phyloP scores from a whole-genome alignment of 2,113 vertebrate species.

The Rhagologus leucostigma region DNA sequence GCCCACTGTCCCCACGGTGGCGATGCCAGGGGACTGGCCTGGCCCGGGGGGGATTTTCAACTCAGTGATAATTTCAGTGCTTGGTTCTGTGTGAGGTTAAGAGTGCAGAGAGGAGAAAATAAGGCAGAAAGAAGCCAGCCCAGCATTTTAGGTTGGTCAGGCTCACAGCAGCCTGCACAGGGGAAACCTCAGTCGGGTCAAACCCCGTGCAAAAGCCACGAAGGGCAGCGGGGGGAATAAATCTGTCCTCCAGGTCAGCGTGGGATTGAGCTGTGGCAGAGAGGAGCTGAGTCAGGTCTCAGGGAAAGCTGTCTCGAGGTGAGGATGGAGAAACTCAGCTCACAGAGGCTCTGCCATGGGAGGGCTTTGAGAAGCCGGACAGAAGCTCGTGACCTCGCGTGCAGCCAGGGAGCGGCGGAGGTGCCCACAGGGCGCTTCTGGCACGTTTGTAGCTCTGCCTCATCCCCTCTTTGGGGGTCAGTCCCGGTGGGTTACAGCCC shows the following conservation, averaged over 20 bases:
- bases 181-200: neutral
- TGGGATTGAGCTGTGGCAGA: neutral
- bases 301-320: neutral
- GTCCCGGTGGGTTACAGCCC: neutral
- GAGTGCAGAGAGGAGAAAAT: neutral
- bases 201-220: neutral
- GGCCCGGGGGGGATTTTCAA: neutral
- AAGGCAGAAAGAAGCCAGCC: neutral
- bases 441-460: accelerated
- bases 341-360: accelerated
- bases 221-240: neutral
- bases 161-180: neutral
- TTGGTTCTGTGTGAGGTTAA: neutral
- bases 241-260: accelerated
- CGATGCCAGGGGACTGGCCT: neutral
- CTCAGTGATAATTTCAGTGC: neutral
- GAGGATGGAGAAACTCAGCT: neutral
- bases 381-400: accelerated
- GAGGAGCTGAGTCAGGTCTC: neutral
- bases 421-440: neutral
- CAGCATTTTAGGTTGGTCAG: accelerated
- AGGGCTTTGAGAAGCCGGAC: neutral
- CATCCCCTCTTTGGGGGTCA: neutral
- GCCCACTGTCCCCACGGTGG: accelerated
- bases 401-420: neutral